Evolutionary conservation across 64 coral and sea anemone genomes (phyloP).

Genomic region (Astreopora myriophthalma): DNA sequence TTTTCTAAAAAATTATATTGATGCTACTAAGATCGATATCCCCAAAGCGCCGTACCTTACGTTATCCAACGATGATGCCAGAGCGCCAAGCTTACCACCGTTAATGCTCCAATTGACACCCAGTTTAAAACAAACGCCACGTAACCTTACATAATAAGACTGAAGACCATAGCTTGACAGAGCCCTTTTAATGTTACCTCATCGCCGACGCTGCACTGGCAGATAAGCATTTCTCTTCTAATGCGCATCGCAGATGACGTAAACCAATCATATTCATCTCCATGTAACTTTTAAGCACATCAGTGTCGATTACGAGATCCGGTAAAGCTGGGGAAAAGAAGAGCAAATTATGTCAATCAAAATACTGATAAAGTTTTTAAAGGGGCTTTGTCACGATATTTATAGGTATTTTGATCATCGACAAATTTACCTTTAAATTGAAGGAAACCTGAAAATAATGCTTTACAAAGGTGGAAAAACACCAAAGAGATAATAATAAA

Average conservation of each 20-base stretch:
- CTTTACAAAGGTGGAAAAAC: too few species aligned
- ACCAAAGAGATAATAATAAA: too few species aligned
- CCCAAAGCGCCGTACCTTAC: too few species aligned
- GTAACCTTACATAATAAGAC: neutral
- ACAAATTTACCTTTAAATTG: too few species aligned
- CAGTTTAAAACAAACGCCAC: too few species aligned
- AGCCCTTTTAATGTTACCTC: neutral
- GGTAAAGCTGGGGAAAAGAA: constrained; percentile 68
- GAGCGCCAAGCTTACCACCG: too few species aligned
- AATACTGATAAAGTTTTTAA: neutral
- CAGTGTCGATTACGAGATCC: constrained; percentile 80
- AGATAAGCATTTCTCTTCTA: constrained; percentile 90
- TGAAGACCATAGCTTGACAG: neutral
- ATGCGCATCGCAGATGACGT: constrained; percentile 50
- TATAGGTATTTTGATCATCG: too few species aligned
- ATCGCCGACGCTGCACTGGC: neutral
- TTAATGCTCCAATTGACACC: too few species aligned
- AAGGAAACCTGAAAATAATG: too few species aligned
- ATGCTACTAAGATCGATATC: too few species aligned
- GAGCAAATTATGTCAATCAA: neutral
- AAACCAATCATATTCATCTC: constrained; percentile 52
- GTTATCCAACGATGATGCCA: constrained; percentile 63
- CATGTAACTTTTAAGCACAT: constrained; percentile 4
- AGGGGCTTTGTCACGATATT: too few species aligned
- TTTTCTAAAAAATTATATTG: too few species aligned